Conservation (phyloP, 2,113 vertebrate genomes). For the Desmodus rotundus region DNA sequence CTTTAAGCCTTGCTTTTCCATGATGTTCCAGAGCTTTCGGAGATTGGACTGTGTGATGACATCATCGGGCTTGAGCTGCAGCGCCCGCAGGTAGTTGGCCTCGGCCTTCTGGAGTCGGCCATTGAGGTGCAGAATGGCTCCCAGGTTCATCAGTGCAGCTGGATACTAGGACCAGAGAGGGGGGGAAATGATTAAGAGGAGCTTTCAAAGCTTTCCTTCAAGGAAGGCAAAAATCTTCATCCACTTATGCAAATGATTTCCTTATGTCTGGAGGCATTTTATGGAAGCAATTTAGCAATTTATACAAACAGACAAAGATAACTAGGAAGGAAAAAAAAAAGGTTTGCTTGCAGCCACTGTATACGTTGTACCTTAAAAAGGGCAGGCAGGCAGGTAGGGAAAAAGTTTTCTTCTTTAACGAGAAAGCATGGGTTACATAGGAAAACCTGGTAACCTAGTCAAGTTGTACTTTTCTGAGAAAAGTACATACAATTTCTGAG, state of each 20-base stretch:
- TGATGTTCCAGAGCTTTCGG: slow-evolving; percentile 99
- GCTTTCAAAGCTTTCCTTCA: slow-evolving; percentile 44
- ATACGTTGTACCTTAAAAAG: slow-evolving; percentile 61
- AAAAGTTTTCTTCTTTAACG: slow-evolving; percentile 52
- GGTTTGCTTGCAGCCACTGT: slow-evolving; percentile 61
- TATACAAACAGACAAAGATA: slow-evolving; percentile 69
- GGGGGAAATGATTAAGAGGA: slow-evolving; percentile 52
- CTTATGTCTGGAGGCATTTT: slow-evolving; percentile 50
- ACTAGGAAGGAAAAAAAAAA: slow-evolving; percentile 41
- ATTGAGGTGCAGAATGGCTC: slow-evolving; percentile 98
- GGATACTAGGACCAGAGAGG: slow-evolving; percentile 87
- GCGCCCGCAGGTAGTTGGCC: slow-evolving; percentile 95
- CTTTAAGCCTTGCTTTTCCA: slow-evolving; percentile 98
- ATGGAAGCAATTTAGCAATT: slow-evolving; percentile 74
- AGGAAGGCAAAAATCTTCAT: slow-evolving; percentile 54
- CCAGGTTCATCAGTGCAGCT: slow-evolving; percentile 97
- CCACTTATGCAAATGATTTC: slow-evolving; percentile 62
- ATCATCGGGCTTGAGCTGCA: slow-evolving; percentile 96
- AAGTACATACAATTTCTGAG: no score
- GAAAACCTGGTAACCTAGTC: slow-evolving; percentile 34
- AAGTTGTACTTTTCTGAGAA: slow-evolving; percentile 47
- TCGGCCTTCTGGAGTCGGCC: slow-evolving; percentile 94
- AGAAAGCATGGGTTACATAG: slow-evolving; percentile 59
- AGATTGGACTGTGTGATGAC: slow-evolving; percentile 98
- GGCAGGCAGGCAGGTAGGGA: background rate